Evolutionary conservation across 2,888 invertebrate species (phyloP).

Genomic region (Belgica antarctica): DNA sequence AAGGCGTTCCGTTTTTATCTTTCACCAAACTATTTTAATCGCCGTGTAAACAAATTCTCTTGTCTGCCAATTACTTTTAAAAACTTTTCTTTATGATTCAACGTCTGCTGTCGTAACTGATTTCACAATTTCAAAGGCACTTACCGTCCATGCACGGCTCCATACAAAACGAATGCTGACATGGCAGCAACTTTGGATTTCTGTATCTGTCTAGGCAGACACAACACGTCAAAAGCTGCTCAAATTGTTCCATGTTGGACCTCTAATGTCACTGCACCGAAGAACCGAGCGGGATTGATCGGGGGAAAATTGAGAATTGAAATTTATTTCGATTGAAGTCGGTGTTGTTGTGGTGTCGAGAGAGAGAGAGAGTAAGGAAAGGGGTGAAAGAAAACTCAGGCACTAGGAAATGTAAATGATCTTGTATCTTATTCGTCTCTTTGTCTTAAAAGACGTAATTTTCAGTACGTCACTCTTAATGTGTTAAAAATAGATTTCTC

Average conservation of each 20-base stretch:
- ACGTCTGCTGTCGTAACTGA: too few species aligned
- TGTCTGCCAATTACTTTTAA: too few species aligned
- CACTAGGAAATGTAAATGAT: conserved; percentile 27
- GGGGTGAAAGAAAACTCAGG: not conserved
- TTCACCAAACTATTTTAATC: too few species aligned
- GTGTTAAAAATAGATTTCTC: conserved; percentile 36
- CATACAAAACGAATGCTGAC: conserved; percentile 99
- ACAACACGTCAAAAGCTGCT: conserved; percentile 95
- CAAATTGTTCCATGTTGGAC: conserved; percentile 92
- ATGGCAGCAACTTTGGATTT: conserved; percentile 97
- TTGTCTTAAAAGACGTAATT: conserved; percentile 40
- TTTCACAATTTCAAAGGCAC: too few species aligned
- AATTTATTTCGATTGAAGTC: not conserved
- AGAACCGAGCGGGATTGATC: conserved; percentile 10
- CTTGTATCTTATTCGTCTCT: conserved; percentile 31
- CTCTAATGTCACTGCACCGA: conserved; percentile 46
- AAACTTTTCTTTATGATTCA: too few species aligned
- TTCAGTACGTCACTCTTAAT: conserved; percentile 40
- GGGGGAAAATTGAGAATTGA: not conserved
- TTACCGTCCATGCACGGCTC: conserved; percentile 96
- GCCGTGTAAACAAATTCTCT: too few species aligned
- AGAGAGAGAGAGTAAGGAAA: not conserved
- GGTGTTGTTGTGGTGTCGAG: not conserved
- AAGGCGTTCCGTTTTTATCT: too few species aligned
- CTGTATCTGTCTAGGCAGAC: conserved; percentile 96